Percentiles rank a stretch among this genome's conserved stretches.
Evolutionary conservation across 2,888 invertebrate species (phyloP).

Genomic region (Mythimna impura): DNA sequence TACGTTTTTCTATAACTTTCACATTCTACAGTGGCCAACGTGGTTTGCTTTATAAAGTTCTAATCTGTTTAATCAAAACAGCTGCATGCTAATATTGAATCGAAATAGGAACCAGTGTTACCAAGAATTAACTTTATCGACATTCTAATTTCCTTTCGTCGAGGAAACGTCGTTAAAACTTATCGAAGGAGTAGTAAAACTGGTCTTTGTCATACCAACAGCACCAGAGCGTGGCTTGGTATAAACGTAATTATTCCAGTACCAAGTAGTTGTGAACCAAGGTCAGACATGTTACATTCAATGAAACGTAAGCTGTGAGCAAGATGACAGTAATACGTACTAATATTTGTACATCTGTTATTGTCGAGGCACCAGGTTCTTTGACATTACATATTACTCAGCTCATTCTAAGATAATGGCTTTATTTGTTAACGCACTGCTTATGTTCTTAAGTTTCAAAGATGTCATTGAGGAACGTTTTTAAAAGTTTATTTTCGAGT

Average conservation of each 20-base stretch:
- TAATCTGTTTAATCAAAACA: background rate
- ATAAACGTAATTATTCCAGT: slow-evolving; percentile 57
- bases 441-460: slow-evolving; percentile 4
- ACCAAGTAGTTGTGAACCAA: slow-evolving; percentile 43
- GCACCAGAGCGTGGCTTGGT: slow-evolving; percentile 35
- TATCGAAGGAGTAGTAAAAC: slow-evolving; percentile 50
- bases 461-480: background rate
- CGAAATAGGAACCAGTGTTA: slow-evolving; percentile 6
- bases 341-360: slow-evolving; percentile 65
- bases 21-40: background rate
- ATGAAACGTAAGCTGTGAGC: slow-evolving; percentile 54
- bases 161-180: slow-evolving; percentile 37
- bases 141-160: slow-evolving; percentile 27
- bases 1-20: background rate
- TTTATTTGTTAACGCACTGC: slow-evolving; percentile 25
- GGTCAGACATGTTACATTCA: slow-evolving; percentile 58
- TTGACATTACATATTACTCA: slow-evolving; percentile 40
- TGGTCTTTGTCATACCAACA: slow-evolving; percentile 40
- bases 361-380: slow-evolving; percentile 36
- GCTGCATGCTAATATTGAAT: slow-evolving; percentile 17
- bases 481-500: background rate
- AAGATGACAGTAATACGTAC: slow-evolving; percentile 55
- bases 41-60: background rate
- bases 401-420: slow-evolving; percentile 20
- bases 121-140: slow-evolving; percentile 25